Evolutionary conservation across 2,888 invertebrate species (phyloP).

Genomic region (Chymomyza caudatula): DNA sequence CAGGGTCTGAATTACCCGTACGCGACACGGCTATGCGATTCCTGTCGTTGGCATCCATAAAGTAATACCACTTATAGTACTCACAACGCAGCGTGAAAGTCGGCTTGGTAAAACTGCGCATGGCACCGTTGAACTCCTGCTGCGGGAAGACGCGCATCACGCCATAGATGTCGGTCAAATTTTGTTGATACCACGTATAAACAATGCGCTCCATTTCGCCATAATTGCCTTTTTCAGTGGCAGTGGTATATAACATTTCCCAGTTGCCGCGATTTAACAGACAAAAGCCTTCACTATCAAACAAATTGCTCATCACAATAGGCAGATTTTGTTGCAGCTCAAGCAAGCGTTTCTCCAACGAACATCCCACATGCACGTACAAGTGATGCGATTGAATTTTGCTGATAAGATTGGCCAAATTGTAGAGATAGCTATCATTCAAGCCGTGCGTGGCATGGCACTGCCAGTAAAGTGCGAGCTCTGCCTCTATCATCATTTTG

Average conservation of each 20-base stretch:
- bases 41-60: background rate
- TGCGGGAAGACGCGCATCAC: background rate
- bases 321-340: constrained; percentile 3
- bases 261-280: constrained; percentile 9
- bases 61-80: background rate
- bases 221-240: background rate
- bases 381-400: background rate
- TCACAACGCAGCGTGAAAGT: background rate
- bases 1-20: background rate
- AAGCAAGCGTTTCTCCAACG: background rate
- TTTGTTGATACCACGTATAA: constrained; percentile 1
- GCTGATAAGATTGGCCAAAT: constrained; percentile 8
- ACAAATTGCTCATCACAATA: constrained; percentile 1
- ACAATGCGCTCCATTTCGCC: background rate
- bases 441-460: no score
- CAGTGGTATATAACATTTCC: constrained; percentile 6
- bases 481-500: no score
- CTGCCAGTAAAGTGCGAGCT: no score
- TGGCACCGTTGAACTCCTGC: background rate
- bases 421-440: no score
- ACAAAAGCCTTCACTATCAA: constrained; percentile 12
- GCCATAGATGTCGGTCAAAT: background rate
- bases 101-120: no score
- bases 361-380: background rate
- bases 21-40: background rate